A percentile compares a stretch with the other conserved stretches of the same genome.
These are phyloP conservation scores for Dascillus cervinus DNA, from an alignment of 2,888 invertebrate species.

Conservation along the genomic window DNA sequence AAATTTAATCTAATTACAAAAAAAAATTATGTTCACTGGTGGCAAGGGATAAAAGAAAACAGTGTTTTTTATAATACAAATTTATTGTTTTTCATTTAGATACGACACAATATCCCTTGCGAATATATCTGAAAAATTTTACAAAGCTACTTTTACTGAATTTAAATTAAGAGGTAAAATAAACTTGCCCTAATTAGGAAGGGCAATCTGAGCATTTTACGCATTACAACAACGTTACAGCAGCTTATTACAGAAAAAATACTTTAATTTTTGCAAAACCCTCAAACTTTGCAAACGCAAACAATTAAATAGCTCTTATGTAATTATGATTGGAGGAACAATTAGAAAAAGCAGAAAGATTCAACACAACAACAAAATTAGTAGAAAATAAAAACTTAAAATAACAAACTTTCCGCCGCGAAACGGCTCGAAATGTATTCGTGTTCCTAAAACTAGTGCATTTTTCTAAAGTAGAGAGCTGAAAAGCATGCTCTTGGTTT, in stretches of 20 bases:
- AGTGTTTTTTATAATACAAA: conserved; percentile 54
- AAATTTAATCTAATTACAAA: too few species aligned
- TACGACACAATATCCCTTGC: conserved; percentile 66
- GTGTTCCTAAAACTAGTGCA: conserved; percentile 29
- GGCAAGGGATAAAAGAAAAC: conserved; percentile 23
- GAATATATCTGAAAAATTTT: conserved; percentile 59
- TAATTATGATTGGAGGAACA: conserved; percentile 33
- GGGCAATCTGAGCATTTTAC: conserved; percentile 39
- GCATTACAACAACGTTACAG: conserved; percentile 36
- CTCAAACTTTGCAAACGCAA: conserved; percentile 5
- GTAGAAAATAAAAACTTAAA: too few species aligned
- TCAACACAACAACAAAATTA: too few species aligned
- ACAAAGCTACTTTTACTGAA: conserved; percentile 54
- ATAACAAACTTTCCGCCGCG: too few species aligned
- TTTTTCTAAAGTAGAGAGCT: conserved; percentile 20
- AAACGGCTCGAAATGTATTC: too few species aligned
- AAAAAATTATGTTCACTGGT: too few species aligned
- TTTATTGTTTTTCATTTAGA: conserved; percentile 54
- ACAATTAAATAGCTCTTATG: conserved; percentile 2
- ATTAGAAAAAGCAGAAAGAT: too few species aligned
- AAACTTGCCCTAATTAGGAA: conserved; percentile 16
- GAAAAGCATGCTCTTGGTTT: conserved; percentile 17
- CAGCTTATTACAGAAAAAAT: too few species aligned
- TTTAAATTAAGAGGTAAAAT: conserved; percentile 32
- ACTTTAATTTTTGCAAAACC: conserved; percentile 13